Conservation (phyloP, 2,888 invertebrate genomes). For the Habroteleia sp. region DNA sequence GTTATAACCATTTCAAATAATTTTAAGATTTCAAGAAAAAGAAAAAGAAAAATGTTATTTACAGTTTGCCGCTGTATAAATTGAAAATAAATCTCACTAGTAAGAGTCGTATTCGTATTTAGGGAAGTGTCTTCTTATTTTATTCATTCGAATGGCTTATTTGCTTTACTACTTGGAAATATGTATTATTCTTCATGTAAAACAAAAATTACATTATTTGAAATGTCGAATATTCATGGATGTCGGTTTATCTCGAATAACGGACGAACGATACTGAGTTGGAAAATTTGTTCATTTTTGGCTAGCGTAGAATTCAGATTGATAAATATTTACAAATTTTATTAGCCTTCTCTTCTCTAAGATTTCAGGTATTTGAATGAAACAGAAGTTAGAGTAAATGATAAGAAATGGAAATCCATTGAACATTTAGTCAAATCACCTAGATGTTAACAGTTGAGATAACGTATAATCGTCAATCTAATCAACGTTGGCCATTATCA, state of each 20-base stretch:
- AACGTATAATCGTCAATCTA: too few species aligned
- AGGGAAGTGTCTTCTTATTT: not conserved
- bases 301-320: too few species aligned
- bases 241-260: not conserved
- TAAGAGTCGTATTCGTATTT: too few species aligned
- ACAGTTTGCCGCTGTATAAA: not conserved
- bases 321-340: too few species aligned
- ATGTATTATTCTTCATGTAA: conserved; percentile 11
- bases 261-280: not conserved
- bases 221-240: conserved; percentile 11
- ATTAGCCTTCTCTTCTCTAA: too few species aligned
- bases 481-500: too few species aligned
- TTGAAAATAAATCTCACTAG: conserved; percentile 38
- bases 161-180: conserved; percentile 15
- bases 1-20: not conserved
- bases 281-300: not conserved
- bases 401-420: too few species aligned
- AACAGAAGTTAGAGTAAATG: too few species aligned
- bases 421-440: too few species aligned
- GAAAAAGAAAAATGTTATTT: conserved; percentile 15
- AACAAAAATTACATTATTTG: conserved; percentile 1
- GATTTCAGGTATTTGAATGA: too few species aligned
- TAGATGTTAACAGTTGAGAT: too few species aligned
- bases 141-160: conserved; percentile 14
- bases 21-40: not conserved